Base-by-base conservation (phyloP, 2,888 invertebrate genomes). In the Mesoligia furuncula region DNA sequence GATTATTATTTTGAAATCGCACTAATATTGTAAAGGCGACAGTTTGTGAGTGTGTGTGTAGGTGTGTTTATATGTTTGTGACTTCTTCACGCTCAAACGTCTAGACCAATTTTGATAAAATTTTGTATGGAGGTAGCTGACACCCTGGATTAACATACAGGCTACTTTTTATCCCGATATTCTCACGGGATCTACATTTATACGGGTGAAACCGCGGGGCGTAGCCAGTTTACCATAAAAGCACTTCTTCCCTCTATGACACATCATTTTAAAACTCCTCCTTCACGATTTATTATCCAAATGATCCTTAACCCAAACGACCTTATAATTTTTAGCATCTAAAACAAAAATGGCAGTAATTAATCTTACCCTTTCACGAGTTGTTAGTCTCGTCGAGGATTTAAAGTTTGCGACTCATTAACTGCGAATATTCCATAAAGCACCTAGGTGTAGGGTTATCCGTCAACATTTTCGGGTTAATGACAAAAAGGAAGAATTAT, bases 331-430 rank as follows among this genome's bases (percentile, higher is more conserved):
- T 88, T 80, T 77, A 62, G 20, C 61, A 68, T 69, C 69, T 73
- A 65, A 81, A 91, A 91, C 93, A 93, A 94, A 95, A 96, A 95
- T 93, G 93, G 76, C 92, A 91, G 94, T 91, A 93, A 96, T 96
- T 95, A 96, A 96, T 96, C 96, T 94, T 95, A 95, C 95, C 96
- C 96, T 96, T 96, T 96, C 96, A 96, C 95, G 96, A 95, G 94
- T 92, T 92, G 95, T 96, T 96, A 93, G 91, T 90, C 85, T 73
- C 88, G 81, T 75, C 85, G 87, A 93, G 92, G 91, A 92, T 91
- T 93, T 89, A 86, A 91, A 91, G 87, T 94, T 93, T 90, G 87
- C 85, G 95, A 90, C 93, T 95, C 95, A 95, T 95, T 96, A 95
- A 92, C 91, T 91, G 59, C 80, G 90, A 91, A 91, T 90, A 91